These are phyloP conservation scores for Erebia aethiops DNA, from an alignment of 2,888 invertebrate species.

Conservation along the genomic window DNA sequence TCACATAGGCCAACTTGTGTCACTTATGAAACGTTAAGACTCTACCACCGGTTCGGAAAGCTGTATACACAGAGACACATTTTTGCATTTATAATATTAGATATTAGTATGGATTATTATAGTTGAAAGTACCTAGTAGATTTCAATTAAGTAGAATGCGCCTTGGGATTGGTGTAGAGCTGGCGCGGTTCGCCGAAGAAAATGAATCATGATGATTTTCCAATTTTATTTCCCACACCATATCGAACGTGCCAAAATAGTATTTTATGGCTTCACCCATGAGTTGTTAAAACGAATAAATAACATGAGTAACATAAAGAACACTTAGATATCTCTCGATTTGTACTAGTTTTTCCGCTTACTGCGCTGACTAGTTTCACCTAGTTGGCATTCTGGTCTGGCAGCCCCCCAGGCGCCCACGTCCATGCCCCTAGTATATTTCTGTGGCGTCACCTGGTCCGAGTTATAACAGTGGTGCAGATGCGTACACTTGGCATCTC, in stretches of 20 bases:
- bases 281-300: slow-evolving; percentile 1
- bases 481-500: slow-evolving; percentile 54
- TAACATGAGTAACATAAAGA: neutral
- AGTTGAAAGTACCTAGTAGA: no score
- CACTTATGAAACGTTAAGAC: no score
- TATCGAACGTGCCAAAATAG: slow-evolving; percentile 3
- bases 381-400: slow-evolving; percentile 68
- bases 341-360: slow-evolving; percentile 28
- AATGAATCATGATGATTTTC: no score
- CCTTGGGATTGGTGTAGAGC: no score
- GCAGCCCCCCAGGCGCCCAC: slow-evolving; percentile 62
- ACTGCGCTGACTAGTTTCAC: slow-evolving; percentile 49
- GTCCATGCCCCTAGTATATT: slow-evolving; percentile 57
- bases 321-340: slow-evolving; percentile 1
- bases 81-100: no score
- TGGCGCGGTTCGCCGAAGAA: no score
- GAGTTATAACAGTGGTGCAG: slow-evolving; percentile 46
- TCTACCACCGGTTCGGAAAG: no score
- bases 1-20: no score
- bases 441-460: slow-evolving; percentile 61
- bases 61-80: no score
- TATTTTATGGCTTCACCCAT: neutral
- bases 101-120: no score
- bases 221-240: neutral
- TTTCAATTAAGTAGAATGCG: no score